Conservation (phyloP, 2,797 vertebrate genomes). For the Garrulus glandarius region DNA sequence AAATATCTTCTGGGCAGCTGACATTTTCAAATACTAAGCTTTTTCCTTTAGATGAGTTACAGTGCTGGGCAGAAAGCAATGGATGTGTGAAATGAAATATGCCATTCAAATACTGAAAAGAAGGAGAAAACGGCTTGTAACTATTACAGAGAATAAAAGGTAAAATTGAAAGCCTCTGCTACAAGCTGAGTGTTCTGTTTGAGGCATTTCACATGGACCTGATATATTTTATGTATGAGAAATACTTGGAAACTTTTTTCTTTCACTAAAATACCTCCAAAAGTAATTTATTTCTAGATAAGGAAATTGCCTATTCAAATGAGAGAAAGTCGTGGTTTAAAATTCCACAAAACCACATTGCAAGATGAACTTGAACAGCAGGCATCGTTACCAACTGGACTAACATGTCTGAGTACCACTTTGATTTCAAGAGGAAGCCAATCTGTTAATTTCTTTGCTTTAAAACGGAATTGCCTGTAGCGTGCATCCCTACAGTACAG, state of each 20-base stretch:
- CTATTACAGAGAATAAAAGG: slow-evolving; percentile 10
- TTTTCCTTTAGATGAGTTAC: slow-evolving; percentile 61
- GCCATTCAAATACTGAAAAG: slow-evolving; percentile 49
- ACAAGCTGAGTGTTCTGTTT: neutral
- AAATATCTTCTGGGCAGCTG: slow-evolving; percentile 74
- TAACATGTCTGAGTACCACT: neutral
- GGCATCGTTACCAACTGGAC: neutral
- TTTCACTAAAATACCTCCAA: neutral
- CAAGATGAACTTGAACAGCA: slow-evolving; percentile 17
- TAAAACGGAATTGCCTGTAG: neutral
- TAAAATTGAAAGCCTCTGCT: slow-evolving; percentile 24
- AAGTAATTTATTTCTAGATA: slow-evolving; percentile 27
- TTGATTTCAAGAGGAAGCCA: neutral
- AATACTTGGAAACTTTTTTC: slow-evolving; percentile 4
- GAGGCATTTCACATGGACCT: neutral
- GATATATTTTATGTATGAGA: slow-evolving; percentile 29
- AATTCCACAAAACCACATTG: neutral
- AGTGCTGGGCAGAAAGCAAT: slow-evolving; percentile 35
- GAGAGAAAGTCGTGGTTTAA: slow-evolving; percentile 1
- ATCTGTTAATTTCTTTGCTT: neutral
- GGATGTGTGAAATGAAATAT: slow-evolving; percentile 71
- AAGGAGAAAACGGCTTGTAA: slow-evolving; percentile 20
- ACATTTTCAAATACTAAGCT: slow-evolving; percentile 73
- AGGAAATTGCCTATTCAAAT: slow-evolving; percentile 44
- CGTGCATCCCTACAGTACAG: neutral